phyloP scores from a whole-genome alignment of 2,113 vertebrate genomes.

The Eublepharis macularius region DNA sequence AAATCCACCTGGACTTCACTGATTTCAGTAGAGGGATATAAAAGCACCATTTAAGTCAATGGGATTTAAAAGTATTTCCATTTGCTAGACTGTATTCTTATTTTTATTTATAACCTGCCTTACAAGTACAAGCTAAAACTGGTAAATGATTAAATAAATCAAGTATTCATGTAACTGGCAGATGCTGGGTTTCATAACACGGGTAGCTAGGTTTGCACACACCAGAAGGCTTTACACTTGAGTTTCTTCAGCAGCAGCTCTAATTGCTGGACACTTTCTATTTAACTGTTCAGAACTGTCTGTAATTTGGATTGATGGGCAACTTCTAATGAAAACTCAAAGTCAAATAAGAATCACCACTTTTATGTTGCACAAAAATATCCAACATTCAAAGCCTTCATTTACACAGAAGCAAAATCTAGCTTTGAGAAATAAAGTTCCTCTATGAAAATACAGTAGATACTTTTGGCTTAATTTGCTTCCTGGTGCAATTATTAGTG shows the following conservation, averaged over 20 bases:
- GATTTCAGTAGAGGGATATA: not conserved
- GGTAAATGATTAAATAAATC: not conserved
- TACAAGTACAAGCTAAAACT: not conserved
- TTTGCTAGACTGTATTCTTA: not conserved
- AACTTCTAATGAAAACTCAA: not conserved
- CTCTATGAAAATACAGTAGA: not conserved
- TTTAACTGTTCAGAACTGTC: not conserved
- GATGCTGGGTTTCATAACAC: not conserved
- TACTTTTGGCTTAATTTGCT: not conserved
- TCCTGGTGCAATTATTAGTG: too few relatives aligned
- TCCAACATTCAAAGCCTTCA: not conserved
- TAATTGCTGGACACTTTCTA: not conserved
- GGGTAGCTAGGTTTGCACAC: not conserved
- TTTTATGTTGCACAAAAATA: not conserved
- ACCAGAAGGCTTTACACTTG: not conserved
- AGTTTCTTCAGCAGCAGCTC: not conserved
- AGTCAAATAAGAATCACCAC: not conserved
- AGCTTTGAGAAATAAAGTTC: not conserved
- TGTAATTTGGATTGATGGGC: not conserved
- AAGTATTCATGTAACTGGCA: not conserved
- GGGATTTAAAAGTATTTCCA: not conserved
- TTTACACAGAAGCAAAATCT: not conserved
- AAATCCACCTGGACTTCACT: not conserved
- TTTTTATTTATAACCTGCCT: not conserved
- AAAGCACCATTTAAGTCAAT: not conserved